A percentile compares a stretch with the other conserved stretches of the same genome.
These are phyloP conservation scores for Bergia sp. DNA, from an alignment of 92 coral and sea anemone species.

Conservation along the genomic window DNA sequence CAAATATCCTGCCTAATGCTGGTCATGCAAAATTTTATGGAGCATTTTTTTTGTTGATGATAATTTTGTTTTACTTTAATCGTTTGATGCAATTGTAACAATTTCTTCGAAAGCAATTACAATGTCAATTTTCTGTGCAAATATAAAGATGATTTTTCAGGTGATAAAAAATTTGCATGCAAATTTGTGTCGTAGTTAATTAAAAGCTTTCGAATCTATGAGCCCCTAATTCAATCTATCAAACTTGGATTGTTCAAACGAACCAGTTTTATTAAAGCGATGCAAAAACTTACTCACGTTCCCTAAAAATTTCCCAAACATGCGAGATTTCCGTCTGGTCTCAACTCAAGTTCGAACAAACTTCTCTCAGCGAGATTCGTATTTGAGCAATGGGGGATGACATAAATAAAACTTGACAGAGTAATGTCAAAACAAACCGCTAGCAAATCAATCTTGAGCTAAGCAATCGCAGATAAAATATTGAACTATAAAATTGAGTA, in stretches of 20 bases:
- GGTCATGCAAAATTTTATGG: slow-evolving; percentile 40
- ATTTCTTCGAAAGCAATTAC: slow-evolving; percentile 30
- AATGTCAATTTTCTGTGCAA: slow-evolving; percentile 49
- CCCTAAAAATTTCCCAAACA: slow-evolving; percentile 20
- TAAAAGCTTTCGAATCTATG: slow-evolving; percentile 70
- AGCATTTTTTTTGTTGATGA: slow-evolving; percentile 23
- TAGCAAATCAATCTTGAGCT: slow-evolving; percentile 14
- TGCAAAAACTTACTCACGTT: slow-evolving; percentile 39
- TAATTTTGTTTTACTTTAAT: slow-evolving; percentile 15
- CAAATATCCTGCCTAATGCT: slow-evolving; percentile 28
- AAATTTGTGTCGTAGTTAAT: slow-evolving; percentile 77
- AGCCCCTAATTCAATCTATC: slow-evolving; percentile 72
- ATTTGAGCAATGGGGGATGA: slow-evolving; percentile 18
- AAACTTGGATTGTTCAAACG: slow-evolving; percentile 34
- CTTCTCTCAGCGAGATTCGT: slow-evolving; percentile 12
- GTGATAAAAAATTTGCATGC: slow-evolving; percentile 70
- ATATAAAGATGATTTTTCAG: slow-evolving; percentile 51
- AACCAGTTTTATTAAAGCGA: slow-evolving; percentile 53
- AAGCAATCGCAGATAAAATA: slow-evolving; percentile 37
- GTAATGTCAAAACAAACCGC: slow-evolving; percentile 45
- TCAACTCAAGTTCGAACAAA: neutral
- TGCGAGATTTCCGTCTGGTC: neutral
- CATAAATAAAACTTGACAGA: slow-evolving; percentile 44
- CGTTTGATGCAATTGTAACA: slow-evolving; percentile 39
- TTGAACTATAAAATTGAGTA: slow-evolving; percentile 24